phyloP scores from a whole-genome alignment of 2,888 invertebrate species.

The Lycia hirtaria region DNA sequence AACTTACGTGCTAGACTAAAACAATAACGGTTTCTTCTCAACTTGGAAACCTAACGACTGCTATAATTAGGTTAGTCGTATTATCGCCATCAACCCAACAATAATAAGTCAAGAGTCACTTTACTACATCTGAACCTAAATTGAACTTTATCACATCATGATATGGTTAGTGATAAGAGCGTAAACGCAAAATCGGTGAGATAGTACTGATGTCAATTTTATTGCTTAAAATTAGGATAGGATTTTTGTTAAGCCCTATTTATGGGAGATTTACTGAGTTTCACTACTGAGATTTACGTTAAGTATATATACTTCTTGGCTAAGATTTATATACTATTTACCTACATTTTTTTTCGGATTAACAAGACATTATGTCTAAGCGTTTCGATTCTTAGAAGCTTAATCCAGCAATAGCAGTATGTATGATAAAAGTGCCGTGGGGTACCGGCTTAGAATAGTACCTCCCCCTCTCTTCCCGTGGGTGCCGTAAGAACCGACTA shows the following conservation, averaged over 20 bases:
- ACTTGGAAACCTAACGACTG: constrained; percentile 36
- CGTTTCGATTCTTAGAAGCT: too few species aligned
- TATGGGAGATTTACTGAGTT: neutral
- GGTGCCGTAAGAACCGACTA: too few species aligned
- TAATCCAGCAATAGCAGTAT: too few species aligned
- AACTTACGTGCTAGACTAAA: constrained; percentile 12
- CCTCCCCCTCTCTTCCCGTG: too few species aligned
- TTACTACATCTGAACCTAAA: constrained; percentile 1
- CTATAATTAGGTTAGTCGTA: constrained; percentile 41
- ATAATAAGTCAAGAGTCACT: constrained; percentile 10
- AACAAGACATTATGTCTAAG: too few species aligned
- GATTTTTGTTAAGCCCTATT: constrained; percentile 9
- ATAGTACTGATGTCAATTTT: constrained; percentile 30
- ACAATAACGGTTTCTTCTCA: neutral
- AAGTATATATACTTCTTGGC: too few species aligned
- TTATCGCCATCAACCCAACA: constrained; percentile 36
- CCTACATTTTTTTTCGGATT: too few species aligned
- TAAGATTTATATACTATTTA: too few species aligned
- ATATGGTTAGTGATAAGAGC: constrained; percentile 13
- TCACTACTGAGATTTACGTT: neutral
- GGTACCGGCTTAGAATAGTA: too few species aligned
- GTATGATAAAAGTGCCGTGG: too few species aligned
- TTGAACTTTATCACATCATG: constrained; percentile 6
- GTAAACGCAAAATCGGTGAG: neutral
- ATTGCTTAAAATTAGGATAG: constrained; percentile 24